phyloP scores from a whole-genome alignment of 2,888 invertebrate species.

The Conchocele bisecta region DNA sequence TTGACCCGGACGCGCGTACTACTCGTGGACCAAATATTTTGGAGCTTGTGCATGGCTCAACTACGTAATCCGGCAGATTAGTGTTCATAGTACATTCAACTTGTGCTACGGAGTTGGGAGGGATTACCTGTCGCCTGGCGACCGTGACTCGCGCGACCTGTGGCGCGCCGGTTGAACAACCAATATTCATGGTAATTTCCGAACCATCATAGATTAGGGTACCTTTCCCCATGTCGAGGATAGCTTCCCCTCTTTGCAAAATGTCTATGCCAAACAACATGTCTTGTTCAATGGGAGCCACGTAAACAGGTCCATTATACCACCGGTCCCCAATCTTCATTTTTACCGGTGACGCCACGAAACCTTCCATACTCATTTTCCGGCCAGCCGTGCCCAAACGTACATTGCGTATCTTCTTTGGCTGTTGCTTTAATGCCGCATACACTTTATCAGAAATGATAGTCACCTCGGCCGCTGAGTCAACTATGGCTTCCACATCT shows the following conservation, averaged over 20 bases:
- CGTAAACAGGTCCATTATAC: not conserved
- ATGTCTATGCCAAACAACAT: not conserved
- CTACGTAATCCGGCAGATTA: not conserved
- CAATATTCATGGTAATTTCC: not conserved
- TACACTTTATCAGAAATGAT: not conserved
- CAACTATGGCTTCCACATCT: not conserved
- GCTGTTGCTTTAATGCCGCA: not conserved
- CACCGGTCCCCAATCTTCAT: not conserved
- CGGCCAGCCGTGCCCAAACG: no score
- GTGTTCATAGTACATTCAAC: not conserved
- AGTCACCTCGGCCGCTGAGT: not conserved
- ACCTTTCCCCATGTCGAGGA: not conserved
- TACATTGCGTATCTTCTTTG: not conserved
- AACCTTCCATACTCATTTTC: not conserved
- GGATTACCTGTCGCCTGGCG: not conserved
- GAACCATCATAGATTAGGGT: not conserved
- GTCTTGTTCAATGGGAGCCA: not conserved
- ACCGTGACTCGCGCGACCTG: not conserved
- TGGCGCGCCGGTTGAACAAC: not conserved
- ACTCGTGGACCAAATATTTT: not conserved
- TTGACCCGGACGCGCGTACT: no score
- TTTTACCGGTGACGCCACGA: not conserved
- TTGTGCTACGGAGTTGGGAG: not conserved
- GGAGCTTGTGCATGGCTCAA: not conserved
- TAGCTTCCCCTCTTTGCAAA: not conserved